phyloP scores from a whole-genome alignment of 1,140 invertebrate species.

The Trichogramma pretiosum region DNA sequence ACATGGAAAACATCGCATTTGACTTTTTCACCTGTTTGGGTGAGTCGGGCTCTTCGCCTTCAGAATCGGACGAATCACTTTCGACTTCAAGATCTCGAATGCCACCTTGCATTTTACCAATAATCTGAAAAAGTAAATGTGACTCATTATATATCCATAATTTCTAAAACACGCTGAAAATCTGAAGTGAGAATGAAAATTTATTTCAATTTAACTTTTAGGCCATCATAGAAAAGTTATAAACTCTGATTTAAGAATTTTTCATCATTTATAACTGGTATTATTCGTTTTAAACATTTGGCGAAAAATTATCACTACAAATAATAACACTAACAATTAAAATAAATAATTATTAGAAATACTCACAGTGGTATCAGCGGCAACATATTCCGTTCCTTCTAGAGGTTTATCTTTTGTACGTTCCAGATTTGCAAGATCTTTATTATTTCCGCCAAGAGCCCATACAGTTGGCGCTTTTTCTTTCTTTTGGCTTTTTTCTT shows the following conservation, averaged over 20 bases:
- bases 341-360: conserved; percentile 14
- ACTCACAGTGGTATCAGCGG: conserved; percentile 56
- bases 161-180: no score
- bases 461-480: conserved; percentile 83
- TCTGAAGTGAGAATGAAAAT: no score
- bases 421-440: conserved; percentile 74
- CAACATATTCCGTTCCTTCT: conserved; percentile 51
- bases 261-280: no score
- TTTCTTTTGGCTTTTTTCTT: conserved; percentile 78
- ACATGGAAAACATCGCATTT: conserved; percentile 68
- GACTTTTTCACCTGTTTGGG: conserved; percentile 40
- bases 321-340: not conserved
- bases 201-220: no score
- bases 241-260: no score
- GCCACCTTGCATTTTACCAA: conserved; percentile 72
- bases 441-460: conserved; percentile 72
- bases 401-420: conserved; percentile 71
- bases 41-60: conserved; percentile 26
- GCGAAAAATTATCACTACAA: no score
- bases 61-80: conserved; percentile 45
- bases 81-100: conserved; percentile 58
- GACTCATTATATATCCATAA: conserved; percentile 1
- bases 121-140: conserved; percentile 50
- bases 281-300: no score
- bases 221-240: no score